Conservation (phyloP, 1,140 invertebrate genomes). For the Papilio xuthus region DNA sequence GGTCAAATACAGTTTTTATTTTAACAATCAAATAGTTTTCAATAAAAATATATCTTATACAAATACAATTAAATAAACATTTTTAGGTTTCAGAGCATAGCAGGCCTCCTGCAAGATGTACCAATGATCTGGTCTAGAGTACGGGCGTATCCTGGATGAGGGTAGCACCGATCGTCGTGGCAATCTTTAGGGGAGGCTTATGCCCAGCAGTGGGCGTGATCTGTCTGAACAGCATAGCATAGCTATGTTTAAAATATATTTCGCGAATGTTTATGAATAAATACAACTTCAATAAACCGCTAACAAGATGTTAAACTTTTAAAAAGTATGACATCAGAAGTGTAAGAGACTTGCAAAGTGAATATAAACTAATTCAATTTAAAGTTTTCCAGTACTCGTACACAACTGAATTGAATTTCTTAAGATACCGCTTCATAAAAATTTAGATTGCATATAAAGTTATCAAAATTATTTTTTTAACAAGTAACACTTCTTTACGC, state of each 20-base stretch:
- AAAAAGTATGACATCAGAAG: slow-evolving; percentile 15
- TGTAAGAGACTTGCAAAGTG: slow-evolving; percentile 14
- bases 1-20: background rate
- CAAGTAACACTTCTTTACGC: no score
- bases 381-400: slow-evolving; percentile 15
- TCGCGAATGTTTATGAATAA: slow-evolving; percentile 16
- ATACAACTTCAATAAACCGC: background rate
- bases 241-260: background rate
- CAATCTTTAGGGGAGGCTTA: no score
- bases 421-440: background rate
- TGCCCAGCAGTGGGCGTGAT: no score
- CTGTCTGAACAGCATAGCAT: background rate
- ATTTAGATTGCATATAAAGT: background rate
- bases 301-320: slow-evolving; percentile 22
- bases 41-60: no score
- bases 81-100: no score
- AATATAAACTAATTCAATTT: slow-evolving; percentile 29
- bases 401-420: slow-evolving; percentile 7
- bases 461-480: background rate
- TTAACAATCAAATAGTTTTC: no score
- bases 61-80: no score
- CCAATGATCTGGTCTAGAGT: no score
- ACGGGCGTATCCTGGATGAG: no score
- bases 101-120: no score
- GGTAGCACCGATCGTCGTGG: no score